Evolutionary conservation across 2,888 invertebrate species (phyloP).

Genomic region (Cepaea hortensis): DNA sequence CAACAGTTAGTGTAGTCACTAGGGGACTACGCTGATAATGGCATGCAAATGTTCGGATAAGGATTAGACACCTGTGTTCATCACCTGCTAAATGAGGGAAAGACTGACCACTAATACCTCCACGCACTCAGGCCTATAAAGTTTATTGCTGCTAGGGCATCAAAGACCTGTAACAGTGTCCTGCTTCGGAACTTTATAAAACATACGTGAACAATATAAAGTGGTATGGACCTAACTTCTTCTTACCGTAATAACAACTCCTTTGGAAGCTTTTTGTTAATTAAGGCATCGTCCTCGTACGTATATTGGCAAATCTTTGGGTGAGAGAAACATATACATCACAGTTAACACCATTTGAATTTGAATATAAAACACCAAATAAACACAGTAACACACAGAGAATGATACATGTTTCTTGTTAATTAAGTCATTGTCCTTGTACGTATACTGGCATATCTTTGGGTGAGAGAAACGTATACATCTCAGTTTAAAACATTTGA

Average conservation of each 20-base stretch:
- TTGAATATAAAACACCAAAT: background rate
- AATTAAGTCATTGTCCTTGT: constrained; percentile 87
- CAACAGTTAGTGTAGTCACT: no score
- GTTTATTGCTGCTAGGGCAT: no score
- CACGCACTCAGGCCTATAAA: no score
- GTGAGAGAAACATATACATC: background rate
- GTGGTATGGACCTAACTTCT: background rate
- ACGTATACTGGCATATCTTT: constrained; percentile 54
- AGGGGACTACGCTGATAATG: no score
- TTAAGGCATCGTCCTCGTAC: constrained; percentile 85
- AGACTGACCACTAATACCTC: no score
- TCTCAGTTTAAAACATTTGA: background rate
- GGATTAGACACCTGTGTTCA: no score
- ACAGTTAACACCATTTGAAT: background rate
- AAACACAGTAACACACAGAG: no score
- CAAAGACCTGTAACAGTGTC: no score
- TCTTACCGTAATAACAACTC: constrained; percentile 88
- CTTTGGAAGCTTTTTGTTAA: constrained; percentile 96
- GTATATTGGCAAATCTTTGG: constrained; percentile 54
- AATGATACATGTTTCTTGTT: constrained; percentile 84
- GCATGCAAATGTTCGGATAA: no score
- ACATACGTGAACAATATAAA: no score
- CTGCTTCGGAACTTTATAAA: no score
- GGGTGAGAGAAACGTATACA: background rate
- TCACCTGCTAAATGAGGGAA: no score